Base-by-base conservation (phyloP, 2,797 vertebrate genomes). In the Siniperca scherzeri region DNA sequence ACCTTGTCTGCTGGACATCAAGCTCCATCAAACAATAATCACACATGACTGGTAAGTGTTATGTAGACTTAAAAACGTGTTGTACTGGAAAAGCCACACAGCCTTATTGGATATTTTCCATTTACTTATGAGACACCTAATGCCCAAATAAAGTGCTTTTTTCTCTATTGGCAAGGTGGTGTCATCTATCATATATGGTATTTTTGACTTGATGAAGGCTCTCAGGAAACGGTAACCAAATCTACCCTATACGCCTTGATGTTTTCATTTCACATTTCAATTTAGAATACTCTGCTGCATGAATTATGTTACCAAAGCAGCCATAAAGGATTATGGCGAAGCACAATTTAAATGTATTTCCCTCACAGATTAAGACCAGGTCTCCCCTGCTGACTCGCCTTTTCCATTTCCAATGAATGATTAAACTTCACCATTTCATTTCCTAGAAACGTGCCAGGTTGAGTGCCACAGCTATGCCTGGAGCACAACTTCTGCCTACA, bases 401-500 rank as follows among this genome's bases (percentile, higher is more conserved):
- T 92, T 88, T 91, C 90, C 89, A 81, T 84, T 92, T 90, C 84
- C 84, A 92, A 77, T 80, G 81, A 92, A 86, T 92, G 82, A 95
- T 91, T 93, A 91, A 90, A 91, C 89, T 59, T 89, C 81, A 78
- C 82, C 78, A 75, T 82, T 92, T 90, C 78, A 89, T 91, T 94
- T 95, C 89, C 90, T 81, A 72, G 79, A 85, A 90, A 86, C 36
- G 78, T 87, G 88, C 86, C 88, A 92, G 88, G 72, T 90, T 79
- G 75, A 88, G 81, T 70, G 75, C 79, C 56, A 80, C 17, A 76
- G 85, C 81, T 76, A 62, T 12, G 86, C 78, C 81, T 46, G 52
- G 40, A 75, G 89, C 86, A 42, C 25, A 67, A 86, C 83, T 72
- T 80, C 81, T 73, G 76, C 83, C 77, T 77, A 50, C 19, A 33